phyloP scores from a whole-genome alignment of 1,140 invertebrate genomes.

The Ectropis grisescens region DNA sequence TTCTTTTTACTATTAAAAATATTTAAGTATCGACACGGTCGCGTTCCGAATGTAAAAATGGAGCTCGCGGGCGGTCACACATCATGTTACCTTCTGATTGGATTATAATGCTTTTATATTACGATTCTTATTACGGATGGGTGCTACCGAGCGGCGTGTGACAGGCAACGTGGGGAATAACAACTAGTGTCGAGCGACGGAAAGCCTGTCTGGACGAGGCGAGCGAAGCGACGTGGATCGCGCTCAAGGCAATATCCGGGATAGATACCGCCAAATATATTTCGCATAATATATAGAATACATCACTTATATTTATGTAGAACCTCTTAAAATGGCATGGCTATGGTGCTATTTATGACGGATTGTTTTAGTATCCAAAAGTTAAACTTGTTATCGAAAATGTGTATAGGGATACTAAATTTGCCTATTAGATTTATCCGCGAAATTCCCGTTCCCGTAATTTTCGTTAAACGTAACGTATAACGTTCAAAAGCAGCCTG shows the following conservation, averaged over 20 bases:
- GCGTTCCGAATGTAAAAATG: constrained; percentile 50
- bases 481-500: no score
- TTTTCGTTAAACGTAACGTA: no score
- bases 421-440: no score
- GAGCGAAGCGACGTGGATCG: neutral
- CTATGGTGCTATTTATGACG: no score
- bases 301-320: no score
- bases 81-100: constrained; percentile 49
- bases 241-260: constrained; percentile 12
- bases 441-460: no score
- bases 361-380: no score
- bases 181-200: constrained; percentile 37
- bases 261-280: no score
- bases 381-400: no score
- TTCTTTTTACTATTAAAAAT: constrained; percentile 45
- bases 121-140: constrained; percentile 52
- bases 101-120: constrained; percentile 66
- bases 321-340: no score
- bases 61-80: constrained; percentile 47
- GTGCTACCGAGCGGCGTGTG: constrained; percentile 44
- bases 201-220: constrained; percentile 15
- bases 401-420: no score
- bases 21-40: constrained; percentile 39
- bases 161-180: constrained; percentile 45
- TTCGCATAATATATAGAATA: no score